Base-by-base conservation (phyloP, 2,113 vertebrate genomes). In the Sinocyclocheilus grahami region DNA sequence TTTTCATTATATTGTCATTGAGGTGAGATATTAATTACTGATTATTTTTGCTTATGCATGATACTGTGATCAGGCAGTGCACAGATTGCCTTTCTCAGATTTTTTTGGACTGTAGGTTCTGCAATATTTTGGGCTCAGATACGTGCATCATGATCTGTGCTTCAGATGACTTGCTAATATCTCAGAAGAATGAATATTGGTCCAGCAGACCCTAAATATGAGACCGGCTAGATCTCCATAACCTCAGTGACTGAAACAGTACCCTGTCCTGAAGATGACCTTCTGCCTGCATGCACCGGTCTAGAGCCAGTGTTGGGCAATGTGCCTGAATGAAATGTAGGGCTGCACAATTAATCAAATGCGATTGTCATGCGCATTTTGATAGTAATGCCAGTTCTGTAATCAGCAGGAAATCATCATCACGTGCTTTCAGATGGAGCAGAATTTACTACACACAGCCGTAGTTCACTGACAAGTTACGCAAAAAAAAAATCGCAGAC, bases 181-280 rank as follows among this genome's bases (percentile, higher is more conserved):
- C 18, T 11, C 16, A 24, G n/a, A 82, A 53, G 42, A 20, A 82
- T 82, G 62, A 80, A 87, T 67, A 84, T 62, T 6, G 4, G 22
- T 76, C 20, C 39, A 67, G 42, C 55, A 82, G 69, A 76, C 58
- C 14, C 24, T 82, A 48, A 76, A 86, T 53, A 42, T 69, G 76
- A 79, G 84, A 85, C 75, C 4, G 4, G 30, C 27, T 37, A 16
- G 62, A 79, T 79, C 85, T 37, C 78, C 13, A 24, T 82, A 24
- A 86, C 85, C 85, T 65, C 58, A 20, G 42, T 46, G 78, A 4
- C 67, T 82, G 75, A 87, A 78, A 71, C 74, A 0, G 7, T 30
- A 69, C 51, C 37, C 37, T 60, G 48, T 3, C 55, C 37, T 53
- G 1, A 60, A 42, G 53, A 27, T 74, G 24, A 63, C 33, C 78